phyloP scores from a whole-genome alignment of 2,888 invertebrate genomes.

The Nebria brevicollis region DNA sequence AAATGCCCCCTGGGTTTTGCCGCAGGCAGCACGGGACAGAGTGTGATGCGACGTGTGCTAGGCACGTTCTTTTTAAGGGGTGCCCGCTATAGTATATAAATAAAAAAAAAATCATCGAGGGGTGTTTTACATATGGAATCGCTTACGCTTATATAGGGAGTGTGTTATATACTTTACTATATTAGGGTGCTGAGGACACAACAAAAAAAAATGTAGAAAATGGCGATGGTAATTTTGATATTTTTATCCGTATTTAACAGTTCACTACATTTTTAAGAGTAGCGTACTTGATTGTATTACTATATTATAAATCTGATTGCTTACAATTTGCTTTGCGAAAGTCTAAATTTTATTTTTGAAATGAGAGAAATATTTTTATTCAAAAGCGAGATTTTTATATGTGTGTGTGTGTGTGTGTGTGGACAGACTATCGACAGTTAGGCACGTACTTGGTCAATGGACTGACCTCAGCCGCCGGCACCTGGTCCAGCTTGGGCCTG shows the following conservation, averaged over 20 bases:
- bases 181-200: background rate
- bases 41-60: slow-evolving; percentile 30
- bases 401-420: background rate
- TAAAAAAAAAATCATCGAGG: slow-evolving; percentile 20
- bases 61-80: slow-evolving; percentile 37
- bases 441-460: slow-evolving; percentile 1
- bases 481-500: slow-evolving; percentile 24
- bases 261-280: slow-evolving; percentile 15
- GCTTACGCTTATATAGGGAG: background rate
- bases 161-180: background rate
- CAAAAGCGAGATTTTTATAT: background rate
- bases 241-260: slow-evolving; percentile 24
- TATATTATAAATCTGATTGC: too few species aligned
- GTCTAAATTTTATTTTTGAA: too few species aligned
- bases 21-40: background rate
- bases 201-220: slow-evolving; percentile 17
- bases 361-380: too few species aligned
- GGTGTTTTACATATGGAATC: slow-evolving; percentile 36
- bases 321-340: too few species aligned
- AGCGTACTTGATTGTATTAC: background rate
- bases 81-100: slow-evolving; percentile 22
- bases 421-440: background rate
- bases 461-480: slow-evolving; percentile 21
- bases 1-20: background rate
- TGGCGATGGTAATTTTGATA: background rate